Percentiles rank a stretch among this genome's conserved stretches.
Evolutionary conservation across 1,140 invertebrate species (phyloP).

Genomic region (Drosophila tropicalis): DNA sequence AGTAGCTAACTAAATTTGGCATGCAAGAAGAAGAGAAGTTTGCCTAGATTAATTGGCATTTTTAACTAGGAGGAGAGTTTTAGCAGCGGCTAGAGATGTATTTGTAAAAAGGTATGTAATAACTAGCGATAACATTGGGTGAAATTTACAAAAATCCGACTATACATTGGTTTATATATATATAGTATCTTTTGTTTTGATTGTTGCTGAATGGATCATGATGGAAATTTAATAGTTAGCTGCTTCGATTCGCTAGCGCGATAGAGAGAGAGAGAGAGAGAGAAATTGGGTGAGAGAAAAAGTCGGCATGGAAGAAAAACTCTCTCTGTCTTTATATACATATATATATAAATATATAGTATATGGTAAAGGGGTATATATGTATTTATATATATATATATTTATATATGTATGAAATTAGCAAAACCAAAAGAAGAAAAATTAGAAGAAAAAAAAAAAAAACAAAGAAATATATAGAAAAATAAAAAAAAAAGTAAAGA

Average conservation of each 20-base stretch:
- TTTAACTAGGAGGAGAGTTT: constrained; percentile 7
- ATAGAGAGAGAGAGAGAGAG: neutral
- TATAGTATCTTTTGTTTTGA: no score
- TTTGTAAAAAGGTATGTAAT: neutral
- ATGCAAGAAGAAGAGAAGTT: constrained; percentile 2
- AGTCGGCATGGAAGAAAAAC: constrained; percentile 11
- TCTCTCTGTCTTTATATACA: constrained; percentile 6
- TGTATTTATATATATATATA: constrained; percentile 17
- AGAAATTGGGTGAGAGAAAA: neutral
- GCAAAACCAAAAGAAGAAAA: constrained; percentile 22
- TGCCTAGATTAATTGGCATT: constrained; percentile 19
- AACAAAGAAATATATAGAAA: neutral
- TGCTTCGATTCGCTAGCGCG: neutral
- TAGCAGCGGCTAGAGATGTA: constrained; percentile 8
- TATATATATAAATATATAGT: neutral
- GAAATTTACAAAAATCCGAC: no score
- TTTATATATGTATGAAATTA: constrained; percentile 25
- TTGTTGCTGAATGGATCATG: no score
- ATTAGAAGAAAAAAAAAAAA: constrained; percentile 22
- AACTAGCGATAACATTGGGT: neutral
- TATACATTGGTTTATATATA: no score
- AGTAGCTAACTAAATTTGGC: constrained; percentile 8
- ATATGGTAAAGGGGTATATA: constrained; percentile 18
- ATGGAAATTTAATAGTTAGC: no score
- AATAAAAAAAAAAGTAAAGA: neutral